Conservation (phyloP, 2,888 invertebrate genomes). For the Ochlodes sylvanus region DNA sequence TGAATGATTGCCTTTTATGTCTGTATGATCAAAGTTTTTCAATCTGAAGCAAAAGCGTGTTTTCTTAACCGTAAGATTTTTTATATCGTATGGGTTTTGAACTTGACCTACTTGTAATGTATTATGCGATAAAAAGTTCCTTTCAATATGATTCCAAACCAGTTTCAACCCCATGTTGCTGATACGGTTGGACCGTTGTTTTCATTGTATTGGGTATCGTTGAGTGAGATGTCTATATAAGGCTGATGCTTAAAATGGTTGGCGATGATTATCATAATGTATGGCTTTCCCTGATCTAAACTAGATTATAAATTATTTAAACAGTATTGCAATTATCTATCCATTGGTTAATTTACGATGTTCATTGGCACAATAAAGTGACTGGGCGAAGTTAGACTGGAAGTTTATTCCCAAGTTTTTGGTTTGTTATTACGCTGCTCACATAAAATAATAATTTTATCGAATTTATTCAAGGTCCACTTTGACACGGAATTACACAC, state of each 20-base stretch:
- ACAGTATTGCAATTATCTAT: constrained; percentile 16
- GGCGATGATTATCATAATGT: constrained; percentile 26
- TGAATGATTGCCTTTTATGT: no score
- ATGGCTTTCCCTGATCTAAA: constrained; percentile 15
- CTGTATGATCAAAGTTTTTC: no score
- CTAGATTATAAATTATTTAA: constrained; percentile 13
- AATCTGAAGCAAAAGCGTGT: background rate
- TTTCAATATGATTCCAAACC: constrained; percentile 9
- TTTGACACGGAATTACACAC: no score
- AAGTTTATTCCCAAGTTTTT: no score
- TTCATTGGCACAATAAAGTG: background rate
- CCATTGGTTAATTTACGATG: background rate
- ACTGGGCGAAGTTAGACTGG: no score
- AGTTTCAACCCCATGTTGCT: constrained; percentile 5
- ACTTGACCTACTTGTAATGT: constrained; percentile 19
- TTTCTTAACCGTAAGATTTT: constrained; percentile 7
- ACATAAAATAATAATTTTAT: no score
- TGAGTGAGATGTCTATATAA: background rate
- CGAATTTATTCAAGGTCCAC: no score
- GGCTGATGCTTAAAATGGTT: background rate
- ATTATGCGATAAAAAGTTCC: background rate
- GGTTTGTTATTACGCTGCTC: no score
- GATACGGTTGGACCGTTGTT: constrained; percentile 3
- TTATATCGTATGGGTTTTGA: constrained; percentile 30
- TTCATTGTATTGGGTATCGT: background rate